These are phyloP conservation scores for Flexamia atlantica DNA, from an alignment of 2,888 invertebrate species.

Conservation along the genomic window DNA sequence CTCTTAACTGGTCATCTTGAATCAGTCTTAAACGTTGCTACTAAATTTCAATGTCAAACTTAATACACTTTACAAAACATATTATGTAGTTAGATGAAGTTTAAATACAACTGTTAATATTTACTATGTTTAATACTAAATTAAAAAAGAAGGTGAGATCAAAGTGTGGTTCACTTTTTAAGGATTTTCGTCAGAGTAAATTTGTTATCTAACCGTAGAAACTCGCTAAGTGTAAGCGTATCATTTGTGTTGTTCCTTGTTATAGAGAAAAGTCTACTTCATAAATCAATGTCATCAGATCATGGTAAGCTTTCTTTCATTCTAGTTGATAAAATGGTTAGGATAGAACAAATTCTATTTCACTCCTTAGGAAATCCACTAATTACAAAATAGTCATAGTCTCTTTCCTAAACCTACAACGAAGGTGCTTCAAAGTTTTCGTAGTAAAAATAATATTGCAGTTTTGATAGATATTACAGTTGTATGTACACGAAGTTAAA, in stretches of 20 bases:
- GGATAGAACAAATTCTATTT: too few relatives aligned
- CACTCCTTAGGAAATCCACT: too few relatives aligned
- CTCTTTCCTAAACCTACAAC: background rate
- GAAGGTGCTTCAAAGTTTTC: background rate
- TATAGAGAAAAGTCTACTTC: too few relatives aligned
- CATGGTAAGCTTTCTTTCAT: too few relatives aligned
- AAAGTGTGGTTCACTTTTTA: background rate
- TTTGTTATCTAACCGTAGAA: too few relatives aligned
- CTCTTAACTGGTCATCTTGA: conserved; percentile 18
- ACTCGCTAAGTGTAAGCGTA: too few relatives aligned
- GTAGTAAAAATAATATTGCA: conserved; percentile 12
- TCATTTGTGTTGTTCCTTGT: too few relatives aligned
- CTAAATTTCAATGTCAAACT: conserved; percentile 9
- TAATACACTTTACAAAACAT: conserved; percentile 1
- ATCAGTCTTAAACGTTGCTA: conserved; percentile 44
- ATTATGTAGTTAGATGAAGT: too few relatives aligned
- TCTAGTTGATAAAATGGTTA: too few relatives aligned
- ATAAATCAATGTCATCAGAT: too few relatives aligned
- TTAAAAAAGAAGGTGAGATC: background rate
- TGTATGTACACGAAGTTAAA: conserved; percentile 15
- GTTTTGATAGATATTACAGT: conserved; percentile 4
- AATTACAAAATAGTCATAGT: background rate
- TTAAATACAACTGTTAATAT: too few relatives aligned
- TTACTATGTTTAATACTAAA: background rate
- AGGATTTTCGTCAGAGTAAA: background rate